phyloP scores from a whole-genome alignment of 2,888 invertebrate genomes.

The Xylocampa areola region DNA sequence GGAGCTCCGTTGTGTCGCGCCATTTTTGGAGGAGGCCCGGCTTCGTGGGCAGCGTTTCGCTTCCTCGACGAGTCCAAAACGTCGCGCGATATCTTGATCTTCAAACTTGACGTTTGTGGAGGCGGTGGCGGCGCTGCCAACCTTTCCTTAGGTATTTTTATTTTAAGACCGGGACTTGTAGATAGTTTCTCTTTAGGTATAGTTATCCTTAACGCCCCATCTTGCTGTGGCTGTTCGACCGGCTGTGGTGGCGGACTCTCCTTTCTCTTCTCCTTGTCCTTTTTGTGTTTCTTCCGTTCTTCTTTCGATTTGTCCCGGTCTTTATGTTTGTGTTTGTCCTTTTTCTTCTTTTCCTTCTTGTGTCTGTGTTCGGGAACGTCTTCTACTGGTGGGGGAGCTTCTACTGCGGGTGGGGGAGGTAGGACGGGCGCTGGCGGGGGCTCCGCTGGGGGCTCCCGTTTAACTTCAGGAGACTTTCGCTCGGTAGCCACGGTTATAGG shows the following conservation, averaged over 20 bases:
- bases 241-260: slow-evolving; percentile 63
- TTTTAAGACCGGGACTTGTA: slow-evolving; percentile 91
- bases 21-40: slow-evolving; percentile 76
- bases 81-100: slow-evolving; percentile 95
- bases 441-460: slow-evolving; percentile 72
- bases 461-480: slow-evolving; percentile 75
- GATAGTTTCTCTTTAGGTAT: slow-evolving; percentile 84
- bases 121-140: slow-evolving; percentile 89
- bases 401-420: slow-evolving; percentile 48
- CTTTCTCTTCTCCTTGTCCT: slow-evolving; percentile 88
- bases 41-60: slow-evolving; percentile 66
- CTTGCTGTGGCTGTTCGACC: slow-evolving; percentile 57
- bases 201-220: slow-evolving; percentile 80
- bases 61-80: slow-evolving; percentile 87
- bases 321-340: slow-evolving; percentile 95
- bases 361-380: slow-evolving; percentile 76
- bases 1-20: slow-evolving; percentile 80
- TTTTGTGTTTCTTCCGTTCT: slow-evolving; percentile 93
- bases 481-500: slow-evolving; percentile 84
- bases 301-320: slow-evolving; percentile 93
- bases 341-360: slow-evolving; percentile 93
- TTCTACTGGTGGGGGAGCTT: slow-evolving; percentile 43
- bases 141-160: slow-evolving; percentile 95
- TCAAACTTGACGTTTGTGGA: slow-evolving; percentile 88
- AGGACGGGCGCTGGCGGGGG: slow-evolving; percentile 61